Base-by-base conservation (phyloP, 2,888 invertebrate species). In the Portevinia maculata region DNA sequence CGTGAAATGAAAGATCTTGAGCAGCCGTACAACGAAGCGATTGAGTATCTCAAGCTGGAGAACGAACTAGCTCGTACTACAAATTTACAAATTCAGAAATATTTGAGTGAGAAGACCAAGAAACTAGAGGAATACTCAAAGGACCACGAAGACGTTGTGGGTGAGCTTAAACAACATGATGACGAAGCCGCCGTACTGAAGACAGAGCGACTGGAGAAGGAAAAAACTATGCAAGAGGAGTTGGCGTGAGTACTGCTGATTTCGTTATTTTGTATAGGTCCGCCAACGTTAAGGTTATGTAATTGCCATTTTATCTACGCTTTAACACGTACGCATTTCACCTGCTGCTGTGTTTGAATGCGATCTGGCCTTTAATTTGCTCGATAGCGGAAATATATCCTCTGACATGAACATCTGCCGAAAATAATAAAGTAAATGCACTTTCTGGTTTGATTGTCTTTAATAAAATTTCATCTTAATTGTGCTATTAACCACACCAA, bases 1-100 rank as follows among this genome's bases (percentile, higher is more conserved):
- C 94, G 94, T 64, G 97, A 97, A 88, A 94, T 96, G 89, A 93
- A 94, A 73, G 94, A 95, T 86, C 90, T 98, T 57, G 94, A 95
- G 86, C 94, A 93, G 76, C 96, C 96, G 0, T 96, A 95, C 93
- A 93, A 94, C 75, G 94, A 95, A 70, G 96, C 96, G 0, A 93
- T 96, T 0, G 93, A 94, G 52, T 95, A 94, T 87, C 92, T 99
- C 86, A 94, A 94, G 85, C 89, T 94, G 17, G 96, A 98, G 88
- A 99, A 99, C 89, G 92, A 92, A 2, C 91, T 95, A 1, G 92
- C 93, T 1, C 91, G 93, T 60, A 93, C 93, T 1, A 94, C 94
- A 86, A 96, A 96, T 91, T 92, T 93, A 86, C 89, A 95, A 30
- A 93, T 93, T 85, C 96, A 97, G 90, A 93, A 93, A 87, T 92